Base-by-base conservation (phyloP, 2,797 vertebrate genomes). In the Tarsius wallacei region DNA sequence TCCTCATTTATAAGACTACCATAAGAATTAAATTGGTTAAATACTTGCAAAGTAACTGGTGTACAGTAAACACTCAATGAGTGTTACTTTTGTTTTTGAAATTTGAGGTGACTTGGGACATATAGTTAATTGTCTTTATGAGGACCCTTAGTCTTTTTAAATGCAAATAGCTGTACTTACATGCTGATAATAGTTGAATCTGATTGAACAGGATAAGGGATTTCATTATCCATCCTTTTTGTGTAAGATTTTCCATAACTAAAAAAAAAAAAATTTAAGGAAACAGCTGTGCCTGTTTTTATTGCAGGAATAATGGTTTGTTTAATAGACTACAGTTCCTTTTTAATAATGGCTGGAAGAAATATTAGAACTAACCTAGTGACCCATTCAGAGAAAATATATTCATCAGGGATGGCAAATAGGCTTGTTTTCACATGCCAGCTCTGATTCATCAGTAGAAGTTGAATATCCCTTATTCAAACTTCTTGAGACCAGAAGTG, bases 221-320 rank as follows among this genome's bases (percentile, higher is more conserved):
- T 89, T 89, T 77, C 31, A 63, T 53, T 36, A 88, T 76, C 73
- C 71, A 71, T 47, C 70, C 57, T 51, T 89, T 90, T 71, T 33
- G 55, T 49, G 36, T 84, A 64, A 36, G 71, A 76, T 17, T 42
- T 84, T 92, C 88, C 47, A 91, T 5, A 91, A 55, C 49, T 71
- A 42, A 78, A 83, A 3, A 90, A 84, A 59, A 61, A 74, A 42
- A 42, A 42, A 42, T 42, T n/a, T 89, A 80, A 68, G 26, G 31
- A 36, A 90, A 53, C 28, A 91, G 3, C n/a, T 83, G 55, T 53
- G 42, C 22, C 83, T 83, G 47, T 63, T 91, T 73, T 74, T 53
- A 91, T 71, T n/a, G 74, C 31, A 92, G 24, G 19, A 47, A 92
- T 92, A 55, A 74, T 42, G 31, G 61, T 55, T 73, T 63, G 12